Base-by-base conservation (phyloP, 2,113 vertebrate species). In the Salvelinus fontinalis region DNA sequence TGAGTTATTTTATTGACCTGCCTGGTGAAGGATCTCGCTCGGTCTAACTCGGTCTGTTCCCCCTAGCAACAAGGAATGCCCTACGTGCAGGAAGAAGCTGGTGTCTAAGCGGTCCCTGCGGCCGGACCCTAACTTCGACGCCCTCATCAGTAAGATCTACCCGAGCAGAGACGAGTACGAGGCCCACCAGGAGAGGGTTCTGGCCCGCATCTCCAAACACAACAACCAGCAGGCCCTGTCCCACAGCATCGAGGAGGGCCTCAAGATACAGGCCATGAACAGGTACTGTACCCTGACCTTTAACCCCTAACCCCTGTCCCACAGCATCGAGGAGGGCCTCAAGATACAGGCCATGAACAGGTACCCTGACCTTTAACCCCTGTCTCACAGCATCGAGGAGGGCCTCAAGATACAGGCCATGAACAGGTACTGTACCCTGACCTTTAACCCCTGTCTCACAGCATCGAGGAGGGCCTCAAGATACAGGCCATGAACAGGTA, bases 401-500 rank as follows among this genome's bases (percentile, higher is more conserved):
- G 5, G 31, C 31, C 31, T 31, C 31, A 31, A 31, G 5, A 31
- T 31, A 31, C 31, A 31, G 31, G 5, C 31, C 27, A 29, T 29
- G 27, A 29, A 29, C 27, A 29, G 29, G 29, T 29, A 29, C 29
- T 29, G 29, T 29, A 29, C 29, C 29, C 29, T 29, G 29, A 29
- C 29, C 29, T 29, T 4, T 29, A 29, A 29, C 29, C 29, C 0
- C 89, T 99, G 64, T 98, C 96, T 73, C 96, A 99, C 92, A 99
- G 97, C 93, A 98, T 99, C 75, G 97, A 99, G 85, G 97, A 99
- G 60, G 98, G 98, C 34, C 92, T 99, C 75, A 99, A 99, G 93
- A 99, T 99, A 76, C 97, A 99, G 90, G 97, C 98, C 3, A 92
- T 99, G 95, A 98, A 98, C 93, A 97, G 98, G 97, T 98, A 65